A percentile compares a stretch with the other conserved stretches of the same genome.
Conservation (phyloP, 2,888 invertebrate species). For the Notocelia uddmanniana region DNA sequence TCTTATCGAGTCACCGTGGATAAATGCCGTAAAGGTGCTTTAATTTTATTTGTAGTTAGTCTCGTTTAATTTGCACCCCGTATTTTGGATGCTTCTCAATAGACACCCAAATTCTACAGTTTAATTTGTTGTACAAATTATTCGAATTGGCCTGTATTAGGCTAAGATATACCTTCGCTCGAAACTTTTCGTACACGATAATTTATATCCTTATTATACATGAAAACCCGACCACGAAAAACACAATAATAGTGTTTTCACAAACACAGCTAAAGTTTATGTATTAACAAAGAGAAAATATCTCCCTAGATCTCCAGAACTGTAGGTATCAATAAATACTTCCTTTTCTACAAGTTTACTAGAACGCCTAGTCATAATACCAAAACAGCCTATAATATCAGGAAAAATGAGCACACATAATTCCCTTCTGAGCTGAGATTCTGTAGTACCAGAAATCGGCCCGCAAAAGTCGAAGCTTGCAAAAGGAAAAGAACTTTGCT, state of each 20-base stretch:
- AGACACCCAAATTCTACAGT: no score
- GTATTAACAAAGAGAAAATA: slow-evolving; percentile 3
- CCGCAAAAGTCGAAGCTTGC: not conserved
- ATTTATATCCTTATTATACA: not conserved
- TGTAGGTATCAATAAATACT: slow-evolving; percentile 24
- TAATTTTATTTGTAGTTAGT: no score
- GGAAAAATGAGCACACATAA: not conserved
- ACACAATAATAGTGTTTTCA: not conserved
- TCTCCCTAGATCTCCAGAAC: slow-evolving; percentile 1
- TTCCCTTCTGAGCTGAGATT: not conserved
- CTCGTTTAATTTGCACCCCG: no score
- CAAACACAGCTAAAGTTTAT: not conserved
- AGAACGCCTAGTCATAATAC: not conserved
- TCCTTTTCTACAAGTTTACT: slow-evolving; percentile 8
- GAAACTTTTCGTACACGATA: not conserved
- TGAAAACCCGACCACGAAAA: slow-evolving; percentile 2
- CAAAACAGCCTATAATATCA: not conserved
- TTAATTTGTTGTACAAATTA: no score
- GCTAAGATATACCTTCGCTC: not conserved
- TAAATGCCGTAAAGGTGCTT: no score
- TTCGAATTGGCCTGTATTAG: not conserved
- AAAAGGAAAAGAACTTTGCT: no score
- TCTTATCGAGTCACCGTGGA: no score
- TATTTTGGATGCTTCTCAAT: no score
- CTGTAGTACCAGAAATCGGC: not conserved